A percentile compares a stretch with the other conserved stretches of the same genome.
phyloP scores from a whole-genome alignment of 2,888 invertebrate genomes.

The Drosophila dives region DNA sequence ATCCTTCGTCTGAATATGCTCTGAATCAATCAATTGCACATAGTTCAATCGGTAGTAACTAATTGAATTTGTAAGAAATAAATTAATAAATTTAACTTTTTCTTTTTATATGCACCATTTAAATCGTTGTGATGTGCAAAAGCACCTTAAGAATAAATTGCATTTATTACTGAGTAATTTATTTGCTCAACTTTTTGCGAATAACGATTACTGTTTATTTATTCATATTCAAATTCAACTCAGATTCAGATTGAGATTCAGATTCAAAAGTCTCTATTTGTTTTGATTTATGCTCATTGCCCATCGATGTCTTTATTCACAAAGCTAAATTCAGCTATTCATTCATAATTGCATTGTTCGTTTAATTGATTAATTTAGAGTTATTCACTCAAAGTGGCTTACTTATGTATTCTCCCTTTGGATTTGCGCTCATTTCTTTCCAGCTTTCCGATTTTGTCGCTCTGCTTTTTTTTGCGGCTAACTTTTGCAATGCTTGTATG shows the following conservation, averaged over 20 bases:
- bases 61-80: conserved; percentile 11
- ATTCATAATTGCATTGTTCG: not conserved
- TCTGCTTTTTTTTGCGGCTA: conserved; percentile 34
- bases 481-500: conserved; percentile 72
- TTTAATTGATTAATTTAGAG: conserved; percentile 2
- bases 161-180: not conserved
- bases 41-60: conserved; percentile 3
- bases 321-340: not conserved
- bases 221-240: not conserved
- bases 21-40: not conserved
- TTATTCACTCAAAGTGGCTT: conserved; percentile 11
- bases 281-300: not conserved
- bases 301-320: not conserved
- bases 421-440: conserved; percentile 17
- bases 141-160: not conserved
- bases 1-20: conserved; percentile 25
- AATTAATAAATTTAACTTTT: not conserved
- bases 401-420: conserved; percentile 17
- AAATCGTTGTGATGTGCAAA: not conserved
- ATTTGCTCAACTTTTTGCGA: not conserved
- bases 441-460: conserved; percentile 23
- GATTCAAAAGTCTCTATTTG: not conserved
- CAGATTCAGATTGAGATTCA: not conserved
- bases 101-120: not conserved
- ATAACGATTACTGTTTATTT: not conserved